A percentile compares a stretch with the other conserved stretches of the same genome.
Conservation (phyloP, 2,797 vertebrate species). For the Phataginus tricuspis region DNA sequence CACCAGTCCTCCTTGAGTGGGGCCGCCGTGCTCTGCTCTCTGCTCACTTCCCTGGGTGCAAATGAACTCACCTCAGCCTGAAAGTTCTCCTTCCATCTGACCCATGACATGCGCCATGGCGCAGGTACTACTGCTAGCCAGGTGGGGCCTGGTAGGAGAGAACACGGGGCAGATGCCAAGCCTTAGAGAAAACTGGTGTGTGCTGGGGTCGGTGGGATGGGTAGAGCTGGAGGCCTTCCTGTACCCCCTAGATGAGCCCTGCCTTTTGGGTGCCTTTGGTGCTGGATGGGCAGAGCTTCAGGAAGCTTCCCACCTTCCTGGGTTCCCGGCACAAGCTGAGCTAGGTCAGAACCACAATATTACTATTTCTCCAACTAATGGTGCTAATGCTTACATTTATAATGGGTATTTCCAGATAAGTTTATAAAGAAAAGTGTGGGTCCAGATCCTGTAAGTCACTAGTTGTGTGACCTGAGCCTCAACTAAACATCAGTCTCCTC, state of each 20-base stretch:
- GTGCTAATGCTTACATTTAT: not conserved
- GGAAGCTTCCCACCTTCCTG: not conserved
- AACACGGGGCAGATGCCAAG: not conserved
- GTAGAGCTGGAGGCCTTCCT: not conserved
- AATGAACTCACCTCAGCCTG: not conserved
- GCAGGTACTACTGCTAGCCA: not conserved
- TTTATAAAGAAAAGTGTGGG: not conserved
- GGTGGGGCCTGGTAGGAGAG: not conserved
- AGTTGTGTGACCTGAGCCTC: not conserved
- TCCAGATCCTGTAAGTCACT: not conserved
- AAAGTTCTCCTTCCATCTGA: not conserved
- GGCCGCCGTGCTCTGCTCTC: fast-evolving
- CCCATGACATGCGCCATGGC: not conserved
- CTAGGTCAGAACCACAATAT: not conserved
- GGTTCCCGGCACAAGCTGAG: not conserved
- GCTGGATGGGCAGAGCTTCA: not conserved
- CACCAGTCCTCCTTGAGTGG: not conserved
- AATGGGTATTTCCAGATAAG: not conserved
- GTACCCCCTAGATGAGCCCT: not conserved
- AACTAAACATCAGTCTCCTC: not conserved
- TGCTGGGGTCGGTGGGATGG: too few relatives aligned
- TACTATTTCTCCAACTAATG: not conserved
- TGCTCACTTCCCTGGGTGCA: not conserved
- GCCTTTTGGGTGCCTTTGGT: not conserved
- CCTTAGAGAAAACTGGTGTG: not conserved